Evolutionary conservation across 2,888 invertebrate genomes (phyloP).

Genomic region (Agrochola lychnidis): DNA sequence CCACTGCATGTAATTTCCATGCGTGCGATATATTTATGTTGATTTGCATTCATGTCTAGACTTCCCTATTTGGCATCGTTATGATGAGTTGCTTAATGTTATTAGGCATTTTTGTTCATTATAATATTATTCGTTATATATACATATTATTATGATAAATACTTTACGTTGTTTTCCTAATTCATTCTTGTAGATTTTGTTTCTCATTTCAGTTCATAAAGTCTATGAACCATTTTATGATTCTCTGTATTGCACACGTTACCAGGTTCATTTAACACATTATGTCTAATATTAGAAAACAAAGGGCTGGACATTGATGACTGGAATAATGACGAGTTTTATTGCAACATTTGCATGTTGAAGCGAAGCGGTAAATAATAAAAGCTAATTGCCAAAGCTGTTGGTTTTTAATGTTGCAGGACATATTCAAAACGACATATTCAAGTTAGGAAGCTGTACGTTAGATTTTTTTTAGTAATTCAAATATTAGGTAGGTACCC

Average conservation of each 20-base stretch:
- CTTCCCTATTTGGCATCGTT: constrained; percentile 29
- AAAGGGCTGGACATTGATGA: constrained; percentile 40
- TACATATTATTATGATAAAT: neutral
- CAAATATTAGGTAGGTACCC: neutral
- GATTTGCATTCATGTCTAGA: constrained; percentile 44
- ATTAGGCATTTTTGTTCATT: neutral
- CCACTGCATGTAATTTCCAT: constrained; percentile 71
- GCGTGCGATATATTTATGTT: constrained; percentile 50
- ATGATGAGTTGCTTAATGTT: constrained; percentile 12
- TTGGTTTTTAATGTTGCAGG: constrained; percentile 14
- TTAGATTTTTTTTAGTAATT: constrained; percentile 1
- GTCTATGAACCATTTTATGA: constrained; percentile 20
- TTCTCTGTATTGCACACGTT: constrained; percentile 24
- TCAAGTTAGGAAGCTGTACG: neutral
- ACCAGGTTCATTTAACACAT: constrained; percentile 33
- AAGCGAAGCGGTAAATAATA: constrained; percentile 36
- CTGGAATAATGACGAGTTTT: constrained; percentile 51
- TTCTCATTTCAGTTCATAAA: neutral
- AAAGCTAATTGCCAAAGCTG: constrained; percentile 34
- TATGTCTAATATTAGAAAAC: constrained; percentile 48
- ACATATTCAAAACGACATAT: constrained; percentile 12
- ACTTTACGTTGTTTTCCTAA: neutral
- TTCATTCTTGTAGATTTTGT: neutral
- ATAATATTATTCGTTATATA: neutral
- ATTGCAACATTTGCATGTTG: constrained; percentile 35